A percentile compares a stretch with the other conserved stretches of the same genome.
Conservation (phyloP, 2,888 invertebrate species). For the Byasa hedistus region DNA sequence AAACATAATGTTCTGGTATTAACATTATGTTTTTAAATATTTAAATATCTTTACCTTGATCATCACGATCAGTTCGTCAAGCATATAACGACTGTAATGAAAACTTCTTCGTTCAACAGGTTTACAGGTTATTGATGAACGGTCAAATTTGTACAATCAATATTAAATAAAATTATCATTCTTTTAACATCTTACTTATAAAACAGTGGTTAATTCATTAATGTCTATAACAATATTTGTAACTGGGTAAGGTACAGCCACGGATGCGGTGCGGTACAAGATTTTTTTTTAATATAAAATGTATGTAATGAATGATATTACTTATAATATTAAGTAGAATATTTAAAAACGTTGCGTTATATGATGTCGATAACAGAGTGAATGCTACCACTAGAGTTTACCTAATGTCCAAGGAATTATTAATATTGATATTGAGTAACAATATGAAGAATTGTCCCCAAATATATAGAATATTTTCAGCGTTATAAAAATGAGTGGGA, state of each 20-base stretch:
- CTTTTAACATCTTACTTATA: not conserved
- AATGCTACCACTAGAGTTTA: slow-evolving; percentile 21
- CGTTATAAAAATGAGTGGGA: too few relatives aligned
- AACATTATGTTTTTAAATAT: too few relatives aligned
- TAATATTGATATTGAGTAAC: too few relatives aligned
- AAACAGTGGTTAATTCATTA: slow-evolving; percentile 2
- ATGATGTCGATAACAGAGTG: slow-evolving; percentile 14
- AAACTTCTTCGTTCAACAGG: not conserved
- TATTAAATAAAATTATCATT: too few relatives aligned
- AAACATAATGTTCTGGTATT: too few relatives aligned
- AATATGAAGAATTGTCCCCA: too few relatives aligned
- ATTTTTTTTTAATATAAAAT: slow-evolving; percentile 9
- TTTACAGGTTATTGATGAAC: not conserved
- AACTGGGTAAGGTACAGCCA: slow-evolving; percentile 9
- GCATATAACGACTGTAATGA: not conserved
- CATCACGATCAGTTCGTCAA: too few relatives aligned
- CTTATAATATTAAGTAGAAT: slow-evolving; percentile 21
- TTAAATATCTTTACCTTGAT: too few relatives aligned
- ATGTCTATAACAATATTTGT: slow-evolving; percentile 3
- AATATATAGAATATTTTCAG: too few relatives aligned
- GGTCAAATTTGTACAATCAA: not conserved
- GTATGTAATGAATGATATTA: slow-evolving; percentile 17
- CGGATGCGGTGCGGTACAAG: slow-evolving; percentile 6
- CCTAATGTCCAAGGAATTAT: slow-evolving; percentile 14
- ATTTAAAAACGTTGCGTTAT: slow-evolving; percentile 11